Conservation (phyloP, 2,797 vertebrate species). For the Syngnathus acus region DNA sequence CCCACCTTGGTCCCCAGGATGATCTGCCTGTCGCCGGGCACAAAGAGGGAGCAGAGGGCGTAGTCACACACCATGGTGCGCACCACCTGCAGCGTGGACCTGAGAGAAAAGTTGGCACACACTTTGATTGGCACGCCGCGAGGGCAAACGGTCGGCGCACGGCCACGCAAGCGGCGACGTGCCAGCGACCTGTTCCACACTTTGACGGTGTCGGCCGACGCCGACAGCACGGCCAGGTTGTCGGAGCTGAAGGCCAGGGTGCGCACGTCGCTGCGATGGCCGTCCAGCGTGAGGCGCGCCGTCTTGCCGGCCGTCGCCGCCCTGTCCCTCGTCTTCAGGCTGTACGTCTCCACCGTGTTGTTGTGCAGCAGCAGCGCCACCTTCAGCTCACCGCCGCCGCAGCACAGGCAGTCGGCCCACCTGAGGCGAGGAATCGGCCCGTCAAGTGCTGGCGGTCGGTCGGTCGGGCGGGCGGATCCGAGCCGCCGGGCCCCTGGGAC, state of each 20-base stretch:
- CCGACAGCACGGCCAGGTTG: conserved; percentile 90
- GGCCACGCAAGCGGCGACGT: no score
- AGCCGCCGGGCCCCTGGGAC: neutral
- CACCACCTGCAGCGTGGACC: conserved; percentile 89
- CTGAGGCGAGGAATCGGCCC: conserved; percentile 50
- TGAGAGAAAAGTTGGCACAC: conserved; percentile 33
- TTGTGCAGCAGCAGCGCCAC: conserved; percentile 86
- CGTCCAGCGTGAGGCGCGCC: conserved; percentile 77
- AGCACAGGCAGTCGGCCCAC: conserved; percentile 79
- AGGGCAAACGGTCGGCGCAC: no score
- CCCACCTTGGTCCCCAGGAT: conserved; percentile 89
- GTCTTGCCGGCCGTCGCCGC: conserved; percentile 66
- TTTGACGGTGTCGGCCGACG: conserved; percentile 87
- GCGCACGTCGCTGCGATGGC: conserved; percentile 87
- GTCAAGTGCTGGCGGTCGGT: neutral
- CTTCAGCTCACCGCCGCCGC: conserved; percentile 83
- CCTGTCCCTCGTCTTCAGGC: conserved; percentile 60
- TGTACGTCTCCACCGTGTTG: conserved; percentile 83
- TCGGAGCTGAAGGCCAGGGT: conserved; percentile 94
- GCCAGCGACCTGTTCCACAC: conserved; percentile 89
- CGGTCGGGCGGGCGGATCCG: no score
- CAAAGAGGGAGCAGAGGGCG: conserved; percentile 87
- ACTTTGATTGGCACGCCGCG: no score
- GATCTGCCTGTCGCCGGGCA: conserved; percentile 92
- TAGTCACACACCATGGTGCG: conserved; percentile 93